Conservation (phyloP, 2,888 invertebrate genomes). For the Cecidostiba fungosa region DNA sequence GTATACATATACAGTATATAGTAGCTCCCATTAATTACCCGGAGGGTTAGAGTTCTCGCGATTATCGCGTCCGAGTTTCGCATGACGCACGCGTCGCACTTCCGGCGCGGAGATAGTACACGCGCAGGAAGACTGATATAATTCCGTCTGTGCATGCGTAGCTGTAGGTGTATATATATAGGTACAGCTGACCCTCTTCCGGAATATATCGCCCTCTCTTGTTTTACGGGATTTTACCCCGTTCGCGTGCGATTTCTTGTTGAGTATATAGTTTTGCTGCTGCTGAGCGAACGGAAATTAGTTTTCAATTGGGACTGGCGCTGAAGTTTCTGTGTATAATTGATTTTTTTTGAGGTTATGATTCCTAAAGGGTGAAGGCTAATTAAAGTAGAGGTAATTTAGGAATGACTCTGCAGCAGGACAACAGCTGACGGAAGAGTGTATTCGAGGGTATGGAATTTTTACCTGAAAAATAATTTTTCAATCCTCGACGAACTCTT, state of each 20-base stretch:
- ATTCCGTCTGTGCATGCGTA: conserved; percentile 50
- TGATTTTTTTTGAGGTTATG: conserved; percentile 30
- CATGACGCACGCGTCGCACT: conserved; percentile 65
- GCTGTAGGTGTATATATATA: not conserved
- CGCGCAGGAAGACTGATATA: conserved; percentile 48
- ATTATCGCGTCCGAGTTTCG: conserved; percentile 68
- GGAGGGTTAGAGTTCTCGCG: conserved; percentile 53
- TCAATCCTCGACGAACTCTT: not conserved
- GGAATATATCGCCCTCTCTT: not conserved
- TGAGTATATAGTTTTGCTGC: conserved; percentile 27
- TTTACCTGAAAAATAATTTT: not conserved
- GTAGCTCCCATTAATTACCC: conserved; percentile 68
- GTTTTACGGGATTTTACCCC: conserved; percentile 44
- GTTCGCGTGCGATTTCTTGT: conserved; percentile 19
- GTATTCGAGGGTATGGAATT: not conserved
- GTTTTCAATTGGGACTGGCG: conserved; percentile 49
- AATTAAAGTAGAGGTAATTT: not conserved
- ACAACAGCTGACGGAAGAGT: conserved; percentile 23
- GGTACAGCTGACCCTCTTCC: conserved; percentile 57
- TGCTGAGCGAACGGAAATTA: conserved; percentile 30
- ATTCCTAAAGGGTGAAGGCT: not conserved
- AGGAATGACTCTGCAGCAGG: conserved; percentile 2
- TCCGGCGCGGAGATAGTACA: conserved; percentile 49
- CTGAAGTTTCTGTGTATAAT: conserved; percentile 14
- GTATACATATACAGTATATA: too few relatives aligned